Percentiles rank a stretch among this genome's conserved stretches.
These are phyloP conservation scores for Sarcophilus harrisii DNA, from an alignment of 2,797 vertebrate species.

Conservation along the genomic window DNA sequence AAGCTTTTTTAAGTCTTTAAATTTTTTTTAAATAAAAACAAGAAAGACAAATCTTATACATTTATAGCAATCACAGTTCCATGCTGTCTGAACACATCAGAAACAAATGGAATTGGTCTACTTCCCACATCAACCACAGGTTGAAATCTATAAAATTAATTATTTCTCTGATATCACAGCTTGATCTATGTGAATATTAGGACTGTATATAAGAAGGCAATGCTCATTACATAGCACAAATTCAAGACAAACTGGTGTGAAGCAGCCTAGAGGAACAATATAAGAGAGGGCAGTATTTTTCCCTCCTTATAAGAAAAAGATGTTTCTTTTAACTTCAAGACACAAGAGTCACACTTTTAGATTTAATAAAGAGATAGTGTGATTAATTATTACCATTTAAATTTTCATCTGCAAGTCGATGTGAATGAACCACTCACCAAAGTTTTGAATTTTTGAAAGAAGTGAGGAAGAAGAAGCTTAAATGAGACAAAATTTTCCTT, in stretches of 20 bases:
- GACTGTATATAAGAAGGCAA: slow-evolving; percentile 35
- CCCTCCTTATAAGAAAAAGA: slow-evolving; percentile 40
- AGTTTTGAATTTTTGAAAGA: slow-evolving; percentile 41
- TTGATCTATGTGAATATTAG: slow-evolving; percentile 49
- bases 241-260: slow-evolving; percentile 28
- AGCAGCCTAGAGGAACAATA: neutral
- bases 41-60: neutral
- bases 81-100: neutral
- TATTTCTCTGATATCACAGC: slow-evolving; percentile 33
- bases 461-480: neutral
- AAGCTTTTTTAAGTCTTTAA: neutral
- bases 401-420: slow-evolving; percentile 34
- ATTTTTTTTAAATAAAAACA: neutral
- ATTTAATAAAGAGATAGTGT: slow-evolving; percentile 6
- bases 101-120: slow-evolving; percentile 16
- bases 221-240: slow-evolving; percentile 12
- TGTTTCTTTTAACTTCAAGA: slow-evolving; percentile 51
- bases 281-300: slow-evolving; percentile 8
- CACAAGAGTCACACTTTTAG: slow-evolving; percentile 46
- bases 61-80: neutral
- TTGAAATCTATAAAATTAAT: slow-evolving; percentile 38
- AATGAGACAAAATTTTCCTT: neutral
- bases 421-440: slow-evolving; percentile 34
- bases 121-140: neutral
- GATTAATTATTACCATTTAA: slow-evolving; percentile 44